Percentiles rank a stretch among this genome's conserved stretches.
Conservation (phyloP, 2,888 invertebrate species). For the Nyleta sp. region DNA sequence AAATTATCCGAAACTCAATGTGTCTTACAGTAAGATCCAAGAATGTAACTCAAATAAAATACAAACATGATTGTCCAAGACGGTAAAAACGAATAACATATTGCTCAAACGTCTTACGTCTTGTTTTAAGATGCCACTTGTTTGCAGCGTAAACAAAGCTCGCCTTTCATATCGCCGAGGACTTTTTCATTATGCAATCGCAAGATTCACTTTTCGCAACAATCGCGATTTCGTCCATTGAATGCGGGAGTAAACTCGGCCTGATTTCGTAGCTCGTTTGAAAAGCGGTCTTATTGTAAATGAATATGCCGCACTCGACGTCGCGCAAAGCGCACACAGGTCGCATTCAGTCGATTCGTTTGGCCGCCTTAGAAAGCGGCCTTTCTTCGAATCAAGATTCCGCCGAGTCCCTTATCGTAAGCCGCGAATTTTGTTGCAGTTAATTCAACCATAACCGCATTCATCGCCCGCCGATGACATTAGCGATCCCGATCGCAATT, state of each 20-base stretch:
- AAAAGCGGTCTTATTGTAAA: slow-evolving; percentile 58
- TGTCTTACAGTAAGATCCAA: too few species aligned
- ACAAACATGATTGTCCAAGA: too few species aligned
- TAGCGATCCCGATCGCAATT: too few species aligned
- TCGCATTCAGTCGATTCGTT: slow-evolving; percentile 37
- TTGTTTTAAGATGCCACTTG: too few species aligned
- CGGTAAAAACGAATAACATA: too few species aligned
- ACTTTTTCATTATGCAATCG: slow-evolving; percentile 23
- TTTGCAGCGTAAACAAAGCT: too few species aligned
- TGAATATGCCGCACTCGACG: slow-evolving; percentile 39
- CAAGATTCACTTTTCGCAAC: slow-evolving; percentile 33
- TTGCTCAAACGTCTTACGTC: too few species aligned
- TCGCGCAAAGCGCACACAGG: slow-evolving; percentile 24
- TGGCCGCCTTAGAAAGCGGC: slow-evolving; percentile 15
- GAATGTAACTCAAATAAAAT: too few species aligned
- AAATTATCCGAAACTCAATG: too few species aligned
- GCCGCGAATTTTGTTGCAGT: not conserved
- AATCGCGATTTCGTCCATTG: slow-evolving; percentile 39
- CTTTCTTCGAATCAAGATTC: slow-evolving; percentile 30
- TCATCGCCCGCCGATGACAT: not conserved
- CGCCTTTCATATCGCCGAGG: not conserved
- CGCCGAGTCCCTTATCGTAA: slow-evolving; percentile 33
- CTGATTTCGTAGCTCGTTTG: slow-evolving; percentile 42
- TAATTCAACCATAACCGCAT: slow-evolving; percentile 3
- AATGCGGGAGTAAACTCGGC: slow-evolving; percentile 46